Percentiles rank a stretch among this genome's conserved stretches.
phyloP scores from a whole-genome alignment of 2,888 invertebrate species.

The Eretmocerus hayati region DNA sequence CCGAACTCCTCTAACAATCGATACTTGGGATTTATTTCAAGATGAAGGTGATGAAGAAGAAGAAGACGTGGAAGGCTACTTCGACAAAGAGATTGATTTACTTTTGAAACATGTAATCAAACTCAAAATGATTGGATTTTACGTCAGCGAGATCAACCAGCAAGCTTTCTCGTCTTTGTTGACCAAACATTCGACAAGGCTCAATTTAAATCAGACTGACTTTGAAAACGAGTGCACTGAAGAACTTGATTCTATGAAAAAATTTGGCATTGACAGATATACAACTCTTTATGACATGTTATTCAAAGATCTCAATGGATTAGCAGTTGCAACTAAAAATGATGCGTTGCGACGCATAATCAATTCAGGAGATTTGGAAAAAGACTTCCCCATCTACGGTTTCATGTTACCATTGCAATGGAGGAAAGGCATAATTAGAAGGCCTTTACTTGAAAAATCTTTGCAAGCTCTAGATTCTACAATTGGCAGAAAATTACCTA shows the following conservation, averaged over 20 bases:
- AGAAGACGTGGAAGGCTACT: too few relatives aligned
- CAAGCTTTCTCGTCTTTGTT: neutral
- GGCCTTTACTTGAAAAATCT: neutral
- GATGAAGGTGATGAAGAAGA: too few relatives aligned
- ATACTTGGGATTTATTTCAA: too few relatives aligned
- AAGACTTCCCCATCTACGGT: neutral
- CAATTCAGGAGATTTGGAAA: neutral
- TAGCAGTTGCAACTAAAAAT: neutral
- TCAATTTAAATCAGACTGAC: neutral
- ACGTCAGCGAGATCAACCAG: neutral
- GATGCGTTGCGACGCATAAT: neutral
- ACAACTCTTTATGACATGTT: neutral
- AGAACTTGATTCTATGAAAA: neutral
- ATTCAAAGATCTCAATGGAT: neutral
- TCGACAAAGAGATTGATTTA: too few relatives aligned
- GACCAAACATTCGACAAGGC: neutral
- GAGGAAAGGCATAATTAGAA: neutral
- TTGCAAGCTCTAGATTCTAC: neutral
- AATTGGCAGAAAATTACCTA: neutral
- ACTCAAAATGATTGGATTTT: neutral
- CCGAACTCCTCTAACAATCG: too few relatives aligned
- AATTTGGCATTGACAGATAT: neutral
- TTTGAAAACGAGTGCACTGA: neutral
- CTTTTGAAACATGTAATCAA: neutral
- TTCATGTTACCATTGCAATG: neutral